Conservation (phyloP, 2,113 vertebrate species). For the Podarcis muralis region DNA sequence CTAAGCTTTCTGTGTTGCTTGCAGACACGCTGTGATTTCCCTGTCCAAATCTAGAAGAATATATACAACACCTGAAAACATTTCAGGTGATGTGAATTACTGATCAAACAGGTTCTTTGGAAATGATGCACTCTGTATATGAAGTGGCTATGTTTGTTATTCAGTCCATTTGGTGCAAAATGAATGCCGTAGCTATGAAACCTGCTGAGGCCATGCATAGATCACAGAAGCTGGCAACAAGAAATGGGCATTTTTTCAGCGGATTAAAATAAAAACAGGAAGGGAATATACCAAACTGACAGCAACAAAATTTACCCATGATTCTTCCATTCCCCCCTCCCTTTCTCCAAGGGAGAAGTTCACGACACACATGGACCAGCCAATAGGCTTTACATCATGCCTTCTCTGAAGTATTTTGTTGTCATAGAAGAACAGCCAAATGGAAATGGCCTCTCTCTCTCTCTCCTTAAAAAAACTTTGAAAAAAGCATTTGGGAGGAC, state of each 20-base stretch:
- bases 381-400: not conserved
- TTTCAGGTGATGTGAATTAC: not conserved
- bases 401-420: not conserved
- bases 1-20: conserved; percentile 39
- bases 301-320: not conserved
- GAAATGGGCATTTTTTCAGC: not conserved
- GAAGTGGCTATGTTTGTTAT: not conserved
- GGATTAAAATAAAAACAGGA: not conserved
- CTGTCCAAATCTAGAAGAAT: conserved; percentile 32
- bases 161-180: not conserved
- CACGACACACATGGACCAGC: not conserved
- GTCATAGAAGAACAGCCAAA: not conserved
- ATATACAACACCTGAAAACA: not conserved
- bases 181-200: not conserved
- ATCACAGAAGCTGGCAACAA: not conserved
- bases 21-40: conserved; percentile 33
- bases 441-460: not conserved
- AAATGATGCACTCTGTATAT: not conserved
- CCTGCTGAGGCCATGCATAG: not conserved
- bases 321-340: not conserved
- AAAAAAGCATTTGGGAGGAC: not conserved
- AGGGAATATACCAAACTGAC: not conserved
- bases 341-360: not conserved
- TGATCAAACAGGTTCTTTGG: not conserved
- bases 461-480: too few species aligned